Percentiles rank a stretch among this genome's conserved stretches.
phyloP scores from a whole-genome alignment of 2,888 invertebrate genomes.

The Stramonita haemastoma region DNA sequence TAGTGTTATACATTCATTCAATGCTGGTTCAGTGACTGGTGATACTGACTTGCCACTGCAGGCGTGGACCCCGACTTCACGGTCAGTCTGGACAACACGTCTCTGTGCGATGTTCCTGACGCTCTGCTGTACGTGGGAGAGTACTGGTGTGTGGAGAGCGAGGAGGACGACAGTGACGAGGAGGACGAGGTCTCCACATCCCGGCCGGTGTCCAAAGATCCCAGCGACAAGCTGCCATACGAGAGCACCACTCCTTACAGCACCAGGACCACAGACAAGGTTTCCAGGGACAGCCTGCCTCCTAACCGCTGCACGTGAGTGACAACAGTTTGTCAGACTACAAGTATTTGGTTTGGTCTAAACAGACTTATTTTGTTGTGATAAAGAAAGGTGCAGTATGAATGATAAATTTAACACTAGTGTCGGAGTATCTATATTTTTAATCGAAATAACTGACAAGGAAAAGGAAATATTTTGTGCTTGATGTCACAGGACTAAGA shows the following conservation, averaged over 20 bases:
- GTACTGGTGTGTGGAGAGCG: not conserved
- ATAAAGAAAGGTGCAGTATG: not conserved
- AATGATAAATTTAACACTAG: too few relatives aligned
- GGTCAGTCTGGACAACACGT: not conserved
- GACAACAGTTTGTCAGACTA: too few relatives aligned
- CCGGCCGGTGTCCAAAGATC: not conserved
- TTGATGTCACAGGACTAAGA: too few relatives aligned
- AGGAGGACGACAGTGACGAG: not conserved
- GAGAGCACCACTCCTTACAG: not conserved
- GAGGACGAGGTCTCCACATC: not conserved
- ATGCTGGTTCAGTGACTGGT: not conserved
- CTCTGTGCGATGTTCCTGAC: constrained; percentile 1
- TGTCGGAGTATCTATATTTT: too few relatives aligned
- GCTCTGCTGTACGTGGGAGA: not conserved
- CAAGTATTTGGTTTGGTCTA: too few relatives aligned
- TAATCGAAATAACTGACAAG: too few relatives aligned
- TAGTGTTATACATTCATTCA: too few relatives aligned
- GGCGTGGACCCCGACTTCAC: not conserved
- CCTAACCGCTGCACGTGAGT: constrained; percentile 30
- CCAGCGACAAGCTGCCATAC: not conserved
- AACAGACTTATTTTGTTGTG: not conserved
- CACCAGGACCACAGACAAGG: too few relatives aligned
- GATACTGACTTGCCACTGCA: not conserved
- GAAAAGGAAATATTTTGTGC: too few relatives aligned
- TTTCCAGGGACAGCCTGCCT: not conserved